Evolutionary conservation across 2,888 invertebrate genomes (phyloP), one percentile per base, ranked within the genome.

Genomic region (Hydroisotoma schaefferi): DNA sequence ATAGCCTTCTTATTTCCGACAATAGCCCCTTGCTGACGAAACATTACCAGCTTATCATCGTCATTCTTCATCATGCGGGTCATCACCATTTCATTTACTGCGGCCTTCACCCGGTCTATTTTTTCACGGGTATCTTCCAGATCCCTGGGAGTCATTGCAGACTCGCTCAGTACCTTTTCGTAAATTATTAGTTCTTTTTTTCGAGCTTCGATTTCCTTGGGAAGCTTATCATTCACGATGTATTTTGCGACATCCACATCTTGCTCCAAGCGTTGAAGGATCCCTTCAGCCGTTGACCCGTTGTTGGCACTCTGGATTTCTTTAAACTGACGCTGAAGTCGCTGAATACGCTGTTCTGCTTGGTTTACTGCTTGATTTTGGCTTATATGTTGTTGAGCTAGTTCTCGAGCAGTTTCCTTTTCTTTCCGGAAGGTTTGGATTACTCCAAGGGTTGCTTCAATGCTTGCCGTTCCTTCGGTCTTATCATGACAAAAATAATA

Each of bases 11-110:
- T 90, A 59, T 89, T 83, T 12, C 85, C 82, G 48, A 91, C 87
- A 25, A 88, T 86, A 0, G 85, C 82, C 0, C 89, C 89, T 78
- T 93, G 92, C 74, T 93, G 91, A 29, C 91, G 82, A 75, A 90
- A 92, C 44, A 91, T 86, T 1, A 87, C 85, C 65, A 90, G 78
- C 75, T 90, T 88, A 75, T 91, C 90, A 67, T 83, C 82, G 43
- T 77, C 76, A 1, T 73, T 80, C 29, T 81, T 80, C 10, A 83
- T 82, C 75, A 89, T 80, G 68, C 85, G 83, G 55, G 84, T 84
- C 75, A 89, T 87, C 0, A 88, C 84, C 61, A 90, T 76, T 63
- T 84, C 82, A 73, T 87, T 87, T 61, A 90, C 82, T 75, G 88
- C 86, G 38, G 76, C 73, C 67, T 79, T 81, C 49, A 80, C 71